Evolutionary conservation across 2,888 invertebrate genomes (phyloP).

Genomic region (Cacoxenus indagator): DNA sequence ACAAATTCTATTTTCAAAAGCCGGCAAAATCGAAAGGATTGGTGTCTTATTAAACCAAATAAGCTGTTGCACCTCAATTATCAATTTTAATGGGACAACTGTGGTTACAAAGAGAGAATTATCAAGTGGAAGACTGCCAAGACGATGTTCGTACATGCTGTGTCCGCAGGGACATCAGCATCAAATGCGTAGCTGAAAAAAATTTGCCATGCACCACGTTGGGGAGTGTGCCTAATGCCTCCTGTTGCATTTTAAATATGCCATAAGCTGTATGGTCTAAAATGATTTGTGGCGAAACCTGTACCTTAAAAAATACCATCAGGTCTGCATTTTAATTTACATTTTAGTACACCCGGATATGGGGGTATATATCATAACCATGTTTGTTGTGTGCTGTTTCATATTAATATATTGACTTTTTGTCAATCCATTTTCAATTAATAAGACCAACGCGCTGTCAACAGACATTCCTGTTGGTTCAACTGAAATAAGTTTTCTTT

Average conservation of each 20-base stretch:
- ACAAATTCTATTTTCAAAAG: neutral
- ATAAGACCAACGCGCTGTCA: neutral
- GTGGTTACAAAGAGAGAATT: slow-evolving; percentile 21
- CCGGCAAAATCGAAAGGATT: slow-evolving; percentile 1
- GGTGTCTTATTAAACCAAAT: neutral
- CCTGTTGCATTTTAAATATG: slow-evolving; percentile 21
- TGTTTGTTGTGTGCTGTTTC: neutral
- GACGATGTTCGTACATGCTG: neutral
- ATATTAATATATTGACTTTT: slow-evolving; percentile 1
- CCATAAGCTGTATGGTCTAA: slow-evolving; percentile 22
- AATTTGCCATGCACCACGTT: slow-evolving; percentile 24
- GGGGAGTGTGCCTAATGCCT: slow-evolving; percentile 21
- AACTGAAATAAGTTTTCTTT: neutral
- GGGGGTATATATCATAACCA: neutral
- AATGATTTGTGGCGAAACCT: slow-evolving; percentile 16
- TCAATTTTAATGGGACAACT: slow-evolving; percentile 21
- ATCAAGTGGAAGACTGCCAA: slow-evolving; percentile 8
- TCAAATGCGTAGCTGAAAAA: slow-evolving; percentile 17
- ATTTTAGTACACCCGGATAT: neutral
- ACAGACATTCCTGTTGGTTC: neutral
- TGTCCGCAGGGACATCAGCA: neutral
- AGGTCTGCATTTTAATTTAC: slow-evolving; percentile 20
- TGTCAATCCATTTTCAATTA: neutral
- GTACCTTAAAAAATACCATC: slow-evolving; percentile 8
- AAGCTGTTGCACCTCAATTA: slow-evolving; percentile 11